phyloP scores from a whole-genome alignment of 1,140 invertebrate genomes.

The Rhyzopertha dominica region DNA sequence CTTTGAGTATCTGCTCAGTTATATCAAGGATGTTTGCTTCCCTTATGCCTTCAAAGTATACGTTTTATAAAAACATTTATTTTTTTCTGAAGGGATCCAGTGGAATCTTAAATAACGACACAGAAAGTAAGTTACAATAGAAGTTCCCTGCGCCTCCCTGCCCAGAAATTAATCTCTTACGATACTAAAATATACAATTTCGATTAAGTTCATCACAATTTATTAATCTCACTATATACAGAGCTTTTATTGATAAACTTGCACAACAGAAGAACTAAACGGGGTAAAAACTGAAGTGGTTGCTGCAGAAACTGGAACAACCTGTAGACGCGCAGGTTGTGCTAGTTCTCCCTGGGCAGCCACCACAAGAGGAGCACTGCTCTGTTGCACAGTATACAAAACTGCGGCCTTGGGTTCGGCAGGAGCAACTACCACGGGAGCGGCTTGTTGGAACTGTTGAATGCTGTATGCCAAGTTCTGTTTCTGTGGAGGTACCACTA shows the following conservation, averaged over 20 bases:
- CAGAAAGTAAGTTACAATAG: no score
- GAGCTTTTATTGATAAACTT: constrained; percentile 31
- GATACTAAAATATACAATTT: no score
- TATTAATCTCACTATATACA: no score
- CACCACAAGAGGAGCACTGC: constrained; percentile 11
- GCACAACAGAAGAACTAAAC: constrained; percentile 27
- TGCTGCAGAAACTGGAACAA: constrained; percentile 10
- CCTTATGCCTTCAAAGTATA: no score
- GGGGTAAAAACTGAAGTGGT: constrained; percentile 25
- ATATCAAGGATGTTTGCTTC: no score
- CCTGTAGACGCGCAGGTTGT: constrained; percentile 8
- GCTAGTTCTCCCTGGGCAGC: constrained; percentile 5
- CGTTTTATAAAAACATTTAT: no score
- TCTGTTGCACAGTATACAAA: constrained; percentile 6
- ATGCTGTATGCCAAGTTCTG: constrained; percentile 19
- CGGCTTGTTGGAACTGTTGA: constrained; percentile 5
- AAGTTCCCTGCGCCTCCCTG: no score
- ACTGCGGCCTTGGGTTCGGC: constrained; percentile 11
- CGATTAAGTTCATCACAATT: no score
- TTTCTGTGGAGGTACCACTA: constrained; percentile 16
- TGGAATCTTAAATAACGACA: no score
- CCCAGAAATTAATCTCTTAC: no score
- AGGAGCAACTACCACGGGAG: constrained; percentile 14
- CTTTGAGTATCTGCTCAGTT: no score
- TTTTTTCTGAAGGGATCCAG: no score